These are phyloP conservation scores for Scaptodrosophila lebanonensis DNA, from an alignment of 1,140 invertebrate species.

Conservation along the genomic window DNA sequence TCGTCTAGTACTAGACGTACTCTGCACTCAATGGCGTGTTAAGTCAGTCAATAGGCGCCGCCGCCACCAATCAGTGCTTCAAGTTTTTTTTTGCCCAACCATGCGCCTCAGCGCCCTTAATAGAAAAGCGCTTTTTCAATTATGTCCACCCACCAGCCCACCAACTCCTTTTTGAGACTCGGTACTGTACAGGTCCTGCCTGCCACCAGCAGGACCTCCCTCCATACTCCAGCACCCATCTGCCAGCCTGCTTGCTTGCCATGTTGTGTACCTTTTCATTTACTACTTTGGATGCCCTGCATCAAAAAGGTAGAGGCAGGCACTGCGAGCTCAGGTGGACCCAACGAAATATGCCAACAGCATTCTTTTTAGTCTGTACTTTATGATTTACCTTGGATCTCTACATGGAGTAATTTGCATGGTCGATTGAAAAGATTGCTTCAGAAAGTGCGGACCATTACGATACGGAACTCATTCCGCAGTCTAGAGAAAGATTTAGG, in stretches of 20 bases:
- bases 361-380: no score
- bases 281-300: slow-evolving; percentile 50
- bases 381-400: no score
- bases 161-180: slow-evolving; percentile 66
- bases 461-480: no score
- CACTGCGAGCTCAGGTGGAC: no score
- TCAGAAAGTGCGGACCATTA: no score
- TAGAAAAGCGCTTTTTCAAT: slow-evolving; percentile 75
- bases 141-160: slow-evolving; percentile 68
- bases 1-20: no score
- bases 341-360: no score
- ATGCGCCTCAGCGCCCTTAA: slow-evolving; percentile 50
- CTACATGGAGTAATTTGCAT: no score
- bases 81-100: slow-evolving; percentile 32
- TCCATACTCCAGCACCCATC: no score
- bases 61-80: slow-evolving; percentile 66
- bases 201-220: slow-evolving; percentile 15
- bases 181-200: slow-evolving; percentile 19
- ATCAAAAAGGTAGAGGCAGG: not conserved
- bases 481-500: no score
- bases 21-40: slow-evolving; percentile 70
- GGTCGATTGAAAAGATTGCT: no score
- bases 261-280: slow-evolving; percentile 74
- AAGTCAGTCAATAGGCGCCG: slow-evolving; percentile 73
- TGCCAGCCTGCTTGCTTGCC: no score